Conservation (phyloP, 2,113 vertebrate genomes). For the Marmota monax region DNA sequence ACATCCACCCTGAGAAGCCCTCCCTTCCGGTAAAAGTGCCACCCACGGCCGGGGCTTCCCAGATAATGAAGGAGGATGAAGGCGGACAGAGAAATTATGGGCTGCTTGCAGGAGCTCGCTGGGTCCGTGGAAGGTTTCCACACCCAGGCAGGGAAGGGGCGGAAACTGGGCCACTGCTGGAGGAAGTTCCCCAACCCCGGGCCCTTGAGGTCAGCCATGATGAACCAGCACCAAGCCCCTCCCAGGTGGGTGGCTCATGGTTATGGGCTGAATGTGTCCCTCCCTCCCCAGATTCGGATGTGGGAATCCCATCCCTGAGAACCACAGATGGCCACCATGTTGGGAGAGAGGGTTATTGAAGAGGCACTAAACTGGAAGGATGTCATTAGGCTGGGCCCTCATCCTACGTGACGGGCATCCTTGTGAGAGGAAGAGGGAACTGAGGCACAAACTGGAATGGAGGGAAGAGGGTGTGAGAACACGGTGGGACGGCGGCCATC, state of each 20-base stretch:
- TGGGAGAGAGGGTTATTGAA: neutral
- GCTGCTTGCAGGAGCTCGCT: accelerated
- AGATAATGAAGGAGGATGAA: neutral
- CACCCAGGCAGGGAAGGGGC: neutral
- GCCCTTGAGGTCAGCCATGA: neutral
- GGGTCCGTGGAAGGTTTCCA: neutral
- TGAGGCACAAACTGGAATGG: neutral
- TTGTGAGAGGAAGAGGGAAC: neutral
- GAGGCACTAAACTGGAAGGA: neutral
- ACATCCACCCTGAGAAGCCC: neutral
- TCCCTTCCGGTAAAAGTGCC: neutral
- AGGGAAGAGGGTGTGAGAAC: neutral
- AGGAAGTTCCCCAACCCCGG: no score
- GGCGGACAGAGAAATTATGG: neutral
- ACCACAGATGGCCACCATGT: neutral
- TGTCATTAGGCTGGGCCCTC: neutral
- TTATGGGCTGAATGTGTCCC: neutral
- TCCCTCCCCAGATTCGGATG: neutral
- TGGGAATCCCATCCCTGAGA: neutral
- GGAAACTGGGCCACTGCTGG: neutral
- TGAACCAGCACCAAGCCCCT: neutral
- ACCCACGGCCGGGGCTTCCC: no score
- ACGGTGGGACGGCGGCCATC: neutral
- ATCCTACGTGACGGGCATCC: neutral
- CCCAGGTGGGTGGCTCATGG: neutral